phyloP scores from a whole-genome alignment of 2,888 invertebrate species.

The Aphrophora alni region DNA sequence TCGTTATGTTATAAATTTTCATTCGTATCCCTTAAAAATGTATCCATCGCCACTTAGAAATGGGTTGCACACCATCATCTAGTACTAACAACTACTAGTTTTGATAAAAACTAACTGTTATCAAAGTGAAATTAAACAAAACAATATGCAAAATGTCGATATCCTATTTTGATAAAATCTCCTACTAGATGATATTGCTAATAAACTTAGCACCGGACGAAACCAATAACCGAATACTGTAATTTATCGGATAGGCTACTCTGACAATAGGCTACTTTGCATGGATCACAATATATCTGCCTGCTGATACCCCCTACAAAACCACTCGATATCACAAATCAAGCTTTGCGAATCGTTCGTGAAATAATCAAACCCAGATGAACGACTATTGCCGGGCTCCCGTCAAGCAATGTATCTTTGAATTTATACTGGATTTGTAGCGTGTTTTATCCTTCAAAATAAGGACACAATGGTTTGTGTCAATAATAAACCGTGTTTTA shows the following conservation, averaged over 20 bases:
- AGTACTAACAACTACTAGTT: no score
- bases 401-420: background rate
- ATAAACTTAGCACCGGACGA: background rate
- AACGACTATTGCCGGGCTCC: background rate
- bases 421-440: background rate
- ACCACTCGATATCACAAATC: background rate
- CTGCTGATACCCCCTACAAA: background rate
- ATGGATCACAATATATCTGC: conserved; percentile 6
- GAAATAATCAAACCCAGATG: conserved; percentile 2
- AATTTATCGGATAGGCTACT: conserved; percentile 6
- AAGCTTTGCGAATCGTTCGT: background rate
- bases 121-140: no score
- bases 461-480: background rate
- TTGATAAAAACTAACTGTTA: no score
- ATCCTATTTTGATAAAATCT: background rate
- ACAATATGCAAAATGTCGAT: background rate
- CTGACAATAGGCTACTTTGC: background rate
- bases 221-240: background rate
- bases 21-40: no score
- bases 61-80: no score
- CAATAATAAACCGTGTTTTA: background rate
- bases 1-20: no score
- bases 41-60: no score
- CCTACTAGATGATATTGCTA: background rate
- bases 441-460: background rate